phyloP scores from a whole-genome alignment of 2,888 invertebrate genomes.

The Clitarchus hookeri region DNA sequence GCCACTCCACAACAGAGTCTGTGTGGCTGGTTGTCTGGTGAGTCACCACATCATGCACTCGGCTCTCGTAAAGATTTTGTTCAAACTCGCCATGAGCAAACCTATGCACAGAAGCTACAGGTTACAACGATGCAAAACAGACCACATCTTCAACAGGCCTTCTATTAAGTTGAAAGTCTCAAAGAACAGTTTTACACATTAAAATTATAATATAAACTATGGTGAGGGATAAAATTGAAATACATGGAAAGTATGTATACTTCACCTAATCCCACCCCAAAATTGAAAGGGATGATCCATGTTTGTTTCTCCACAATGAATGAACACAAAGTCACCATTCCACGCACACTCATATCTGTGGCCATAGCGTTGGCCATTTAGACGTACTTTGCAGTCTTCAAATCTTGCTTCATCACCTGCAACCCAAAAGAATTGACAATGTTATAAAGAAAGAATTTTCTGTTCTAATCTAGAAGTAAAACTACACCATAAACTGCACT shows the following conservation, averaged over 20 bases:
- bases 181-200: no score
- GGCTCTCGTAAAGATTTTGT: constrained; percentile 78
- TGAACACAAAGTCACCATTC: constrained; percentile 90
- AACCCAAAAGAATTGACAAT: constrained; percentile 10
- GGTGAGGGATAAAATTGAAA: background rate
- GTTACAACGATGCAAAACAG: no score
- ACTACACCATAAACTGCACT: no score
- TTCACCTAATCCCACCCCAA: constrained; percentile 89
- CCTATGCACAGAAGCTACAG: constrained; percentile 51
- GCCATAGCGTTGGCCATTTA: constrained; percentile 88
- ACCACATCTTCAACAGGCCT: no score
- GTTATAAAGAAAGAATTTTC: no score
- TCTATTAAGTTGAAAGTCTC: no score
- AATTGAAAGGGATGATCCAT: constrained; percentile 69
- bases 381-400: constrained; percentile 82
- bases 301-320: constrained; percentile 82
- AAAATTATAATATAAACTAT: background rate
- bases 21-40: constrained; percentile 70
- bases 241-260: background rate
- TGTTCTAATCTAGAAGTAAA: no score
- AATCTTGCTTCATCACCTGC: constrained; percentile 65
- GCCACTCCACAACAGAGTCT: constrained; percentile 77
- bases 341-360: constrained; percentile 85
- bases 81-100: constrained; percentile 91
- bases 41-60: constrained; percentile 79